Percentiles rank a stretch among this genome's conserved stretches.
Evolutionary conservation across 2,113 vertebrate species (phyloP).

Genomic region (Myrmophylax atrothorax): DNA sequence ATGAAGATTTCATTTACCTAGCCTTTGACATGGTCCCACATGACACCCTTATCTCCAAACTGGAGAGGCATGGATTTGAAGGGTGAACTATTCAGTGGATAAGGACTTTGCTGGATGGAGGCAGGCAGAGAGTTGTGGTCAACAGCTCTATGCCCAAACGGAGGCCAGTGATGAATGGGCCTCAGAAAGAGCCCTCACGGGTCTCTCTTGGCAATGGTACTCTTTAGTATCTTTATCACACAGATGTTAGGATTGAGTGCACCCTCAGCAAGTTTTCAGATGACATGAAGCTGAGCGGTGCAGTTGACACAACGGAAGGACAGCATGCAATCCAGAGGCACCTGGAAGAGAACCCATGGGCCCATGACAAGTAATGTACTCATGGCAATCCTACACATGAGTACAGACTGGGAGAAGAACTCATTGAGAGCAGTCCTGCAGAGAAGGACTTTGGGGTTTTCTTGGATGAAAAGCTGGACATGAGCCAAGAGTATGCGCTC

Average conservation of each 20-base stretch:
- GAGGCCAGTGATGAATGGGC: not conserved
- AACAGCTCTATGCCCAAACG: not conserved
- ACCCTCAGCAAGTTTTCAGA: not conserved
- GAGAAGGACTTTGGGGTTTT: not conserved
- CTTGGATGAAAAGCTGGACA: not conserved
- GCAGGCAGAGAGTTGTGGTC: not conserved
- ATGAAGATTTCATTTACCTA: not conserved
- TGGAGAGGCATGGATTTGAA: not conserved
- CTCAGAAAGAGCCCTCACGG: rapidly evolving
- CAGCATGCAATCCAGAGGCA: not conserved
- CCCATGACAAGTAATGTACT: not conserved
- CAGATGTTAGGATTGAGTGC: not conserved
- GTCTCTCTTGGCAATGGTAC: not conserved
- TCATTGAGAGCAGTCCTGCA: not conserved
- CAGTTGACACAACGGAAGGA: not conserved
- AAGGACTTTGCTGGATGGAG: not conserved
- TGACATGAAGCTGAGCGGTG: rapidly evolving
- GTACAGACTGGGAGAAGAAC: not conserved
- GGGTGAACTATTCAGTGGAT: not conserved
- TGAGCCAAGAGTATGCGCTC: not conserved
- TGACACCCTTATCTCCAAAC: not conserved
- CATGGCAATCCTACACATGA: not conserved
- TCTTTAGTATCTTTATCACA: not conserved
- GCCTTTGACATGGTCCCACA: not conserved
- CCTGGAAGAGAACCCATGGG: not conserved